phyloP scores from a whole-genome alignment of 2,113 vertebrate species.

The Perca fluviatilis region DNA sequence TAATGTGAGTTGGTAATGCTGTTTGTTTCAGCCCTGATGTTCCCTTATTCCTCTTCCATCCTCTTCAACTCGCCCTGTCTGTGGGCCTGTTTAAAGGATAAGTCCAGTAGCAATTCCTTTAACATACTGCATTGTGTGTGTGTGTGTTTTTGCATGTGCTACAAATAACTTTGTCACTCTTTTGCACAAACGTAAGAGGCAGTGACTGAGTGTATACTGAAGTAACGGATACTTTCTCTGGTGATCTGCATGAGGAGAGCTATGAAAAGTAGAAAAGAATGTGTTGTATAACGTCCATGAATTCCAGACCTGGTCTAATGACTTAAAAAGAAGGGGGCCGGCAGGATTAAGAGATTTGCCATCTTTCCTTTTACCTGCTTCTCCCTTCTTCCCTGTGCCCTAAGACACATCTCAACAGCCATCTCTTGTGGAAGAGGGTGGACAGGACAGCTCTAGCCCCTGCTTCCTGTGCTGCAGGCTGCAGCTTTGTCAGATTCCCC shows the following conservation, averaged over 20 bases:
- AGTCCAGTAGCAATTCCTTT: slow-evolving; percentile 70
- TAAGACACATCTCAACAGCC: slow-evolving; percentile 66
- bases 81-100: slow-evolving; percentile 54
- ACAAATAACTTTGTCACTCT: slow-evolving; percentile 3
- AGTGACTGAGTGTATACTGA: neutral
- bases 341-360: slow-evolving; percentile 79
- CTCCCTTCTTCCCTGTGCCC: slow-evolving; percentile 54
- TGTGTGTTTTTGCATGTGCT: slow-evolving; percentile 29
- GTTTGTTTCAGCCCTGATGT: slow-evolving; percentile 36
- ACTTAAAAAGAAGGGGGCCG: slow-evolving; percentile 83
- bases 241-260: slow-evolving; percentile 65
- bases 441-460: slow-evolving; percentile 51
- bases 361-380: slow-evolving; percentile 71
- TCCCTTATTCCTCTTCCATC: slow-evolving; percentile 9
- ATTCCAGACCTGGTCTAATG: slow-evolving; percentile 83
- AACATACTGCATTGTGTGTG: slow-evolving; percentile 54
- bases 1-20: slow-evolving; percentile 30
- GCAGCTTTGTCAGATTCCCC: slow-evolving; percentile 66
- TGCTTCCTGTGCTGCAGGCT: slow-evolving; percentile 74
- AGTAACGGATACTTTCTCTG: slow-evolving; percentile 42
- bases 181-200: slow-evolving; percentile 28
- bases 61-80: slow-evolving; percentile 18
- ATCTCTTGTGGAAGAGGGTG: slow-evolving; percentile 60
- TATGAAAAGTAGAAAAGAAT: slow-evolving; percentile 72
- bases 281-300: slow-evolving; percentile 80